Evolutionary conservation across 1,140 invertebrate genomes (phyloP).

Genomic region (Aphaenogaster floridana): DNA sequence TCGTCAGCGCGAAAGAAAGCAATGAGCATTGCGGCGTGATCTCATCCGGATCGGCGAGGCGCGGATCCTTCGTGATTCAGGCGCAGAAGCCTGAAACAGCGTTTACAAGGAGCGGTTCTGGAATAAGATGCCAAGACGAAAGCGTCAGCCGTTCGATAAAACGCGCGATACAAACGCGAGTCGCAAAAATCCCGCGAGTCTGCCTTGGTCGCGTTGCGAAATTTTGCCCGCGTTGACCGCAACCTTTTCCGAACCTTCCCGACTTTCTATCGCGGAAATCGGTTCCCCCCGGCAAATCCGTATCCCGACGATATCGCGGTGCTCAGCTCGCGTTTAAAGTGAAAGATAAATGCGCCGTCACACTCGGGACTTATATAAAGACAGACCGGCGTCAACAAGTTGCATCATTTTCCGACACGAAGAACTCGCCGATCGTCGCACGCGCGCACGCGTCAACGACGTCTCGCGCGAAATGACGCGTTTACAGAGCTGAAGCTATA

Average conservation of each 20-base stretch:
- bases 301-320: neutral
- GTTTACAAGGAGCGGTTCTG: neutral
- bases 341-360: constrained; percentile 61
- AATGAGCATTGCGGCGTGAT: constrained; percentile 36
- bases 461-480: constrained; percentile 22
- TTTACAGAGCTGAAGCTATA: constrained; percentile 20
- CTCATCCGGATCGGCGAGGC: constrained; percentile 32
- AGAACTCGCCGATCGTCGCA: constrained; percentile 44
- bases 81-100: constrained; percentile 39
- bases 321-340: constrained; percentile 9
- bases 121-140: constrained; percentile 16
- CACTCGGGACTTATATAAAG: constrained; percentile 62
- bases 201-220: neutral
- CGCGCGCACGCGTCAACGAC: constrained; percentile 9
- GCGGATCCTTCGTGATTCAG: constrained; percentile 41
- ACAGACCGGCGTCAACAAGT: constrained; percentile 62
- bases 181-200: constrained; percentile 18
- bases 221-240: neutral
- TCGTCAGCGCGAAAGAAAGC: constrained; percentile 41
- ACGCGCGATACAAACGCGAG: neutral
- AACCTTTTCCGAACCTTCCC: neutral
- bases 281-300: neutral
- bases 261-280: constrained; percentile 17
- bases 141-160: constrained; percentile 12
- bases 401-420: constrained; percentile 63